Base-by-base conservation (phyloP, 2,888 invertebrate species). In the Dendrolimus pini region DNA sequence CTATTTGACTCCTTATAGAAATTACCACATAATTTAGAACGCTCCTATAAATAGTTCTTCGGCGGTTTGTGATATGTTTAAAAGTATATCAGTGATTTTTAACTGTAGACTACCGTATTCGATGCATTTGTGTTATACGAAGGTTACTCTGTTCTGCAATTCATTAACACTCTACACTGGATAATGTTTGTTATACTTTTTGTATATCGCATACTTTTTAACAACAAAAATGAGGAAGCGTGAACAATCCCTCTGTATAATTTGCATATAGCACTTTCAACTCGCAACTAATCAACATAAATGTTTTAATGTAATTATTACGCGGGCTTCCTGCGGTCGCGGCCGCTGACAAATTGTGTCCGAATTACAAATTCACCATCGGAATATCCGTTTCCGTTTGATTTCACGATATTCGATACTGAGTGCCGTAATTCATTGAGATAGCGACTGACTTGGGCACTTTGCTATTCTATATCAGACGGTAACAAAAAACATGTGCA, bases 351-450 rank as follows among this genome's bases (percentile, higher is more conserved):
- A 64, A 64, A 69, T 69, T 61, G 54, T 62, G 62, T 60, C 64
- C 66, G 60, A 69, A 69, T 74, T 72, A 68, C 67, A 66, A 41
- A 78, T 78, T 75, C 77, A 70, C 59, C 62, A 65, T 65, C 66
- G 71, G 73, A 68, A 71, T 75, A 72, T 77, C 74, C 75, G 75
- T 65, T 80, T 78, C 80, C 78, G 71, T 66, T 70, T 59, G 66
- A 70, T 70, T 72, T 74, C 60, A 67, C 66, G 63, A 62, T 61
- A 60, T 56, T 58, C 62, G 56, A 54, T 53, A 42, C 47, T 47
- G 12, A 9, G 47, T 47, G 9, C 12, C 47, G 12, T 47, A 47
- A 47, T 47, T 47, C 12, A 47, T 47, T 47, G 47, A 47, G 12
- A 10, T 47, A 10, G 12, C 9, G 12, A 47, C 47, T 47, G 47